Conservation (phyloP, 2,888 invertebrate species). For the Cabera pusaria region DNA sequence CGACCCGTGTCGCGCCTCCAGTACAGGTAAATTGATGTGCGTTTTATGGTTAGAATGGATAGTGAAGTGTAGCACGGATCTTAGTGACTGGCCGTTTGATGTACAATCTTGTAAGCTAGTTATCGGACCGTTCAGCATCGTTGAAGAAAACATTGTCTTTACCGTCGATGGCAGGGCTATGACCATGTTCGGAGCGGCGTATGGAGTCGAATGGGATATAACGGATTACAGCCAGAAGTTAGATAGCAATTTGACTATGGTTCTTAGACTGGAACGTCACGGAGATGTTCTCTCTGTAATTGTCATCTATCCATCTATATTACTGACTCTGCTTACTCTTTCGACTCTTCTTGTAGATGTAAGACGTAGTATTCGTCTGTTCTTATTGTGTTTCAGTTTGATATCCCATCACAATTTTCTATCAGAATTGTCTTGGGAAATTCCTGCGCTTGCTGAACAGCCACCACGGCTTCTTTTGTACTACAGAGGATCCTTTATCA, state of each 20-base stretch:
- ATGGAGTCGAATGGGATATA: constrained; percentile 41
- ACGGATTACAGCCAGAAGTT: constrained; percentile 14
- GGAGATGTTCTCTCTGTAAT: constrained; percentile 25
- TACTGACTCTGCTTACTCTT: constrained; percentile 28
- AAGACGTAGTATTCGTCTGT: constrained; percentile 25
- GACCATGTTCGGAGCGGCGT: constrained; percentile 21
- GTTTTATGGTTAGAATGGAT: background rate
- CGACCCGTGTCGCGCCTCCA: constrained; percentile 19
- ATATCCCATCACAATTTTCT: constrained; percentile 32
- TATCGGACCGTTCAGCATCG: constrained; percentile 22
- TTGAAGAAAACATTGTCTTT: no score
- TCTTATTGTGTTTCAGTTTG: constrained; percentile 28
- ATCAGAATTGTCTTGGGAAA: constrained; percentile 15
- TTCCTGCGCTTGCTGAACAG: constrained; percentile 29
- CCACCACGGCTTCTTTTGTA: constrained; percentile 30
- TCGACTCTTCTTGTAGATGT: constrained; percentile 24
- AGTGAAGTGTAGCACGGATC: constrained; percentile 24
- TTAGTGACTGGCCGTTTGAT: constrained; percentile 43
- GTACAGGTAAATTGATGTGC: constrained; percentile 22
- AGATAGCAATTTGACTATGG: constrained; percentile 20
- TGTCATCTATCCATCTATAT: constrained; percentile 27
- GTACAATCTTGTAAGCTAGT: constrained; percentile 33
- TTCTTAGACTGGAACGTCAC: constrained; percentile 29
- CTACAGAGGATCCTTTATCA: constrained; percentile 29
- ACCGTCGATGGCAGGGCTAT: constrained; percentile 5